phyloP scores from a whole-genome alignment of 2,113 vertebrate species.

The Lepidothrix coronata region DNA sequence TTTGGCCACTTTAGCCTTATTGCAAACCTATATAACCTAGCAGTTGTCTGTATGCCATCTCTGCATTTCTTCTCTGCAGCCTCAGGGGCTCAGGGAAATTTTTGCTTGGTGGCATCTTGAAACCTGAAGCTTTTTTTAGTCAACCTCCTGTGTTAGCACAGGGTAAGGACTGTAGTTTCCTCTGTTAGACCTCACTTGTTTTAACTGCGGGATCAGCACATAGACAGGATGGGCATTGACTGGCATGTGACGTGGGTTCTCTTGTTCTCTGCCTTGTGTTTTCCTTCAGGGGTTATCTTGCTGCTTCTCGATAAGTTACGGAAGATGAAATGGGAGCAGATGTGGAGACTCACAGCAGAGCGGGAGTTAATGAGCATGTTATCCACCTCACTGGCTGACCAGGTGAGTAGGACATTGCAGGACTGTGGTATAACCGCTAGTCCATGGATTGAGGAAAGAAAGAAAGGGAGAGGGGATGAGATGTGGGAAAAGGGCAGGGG shows the following conservation, averaged over 20 bases:
- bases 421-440: neutral
- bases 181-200: neutral
- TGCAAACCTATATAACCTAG: neutral
- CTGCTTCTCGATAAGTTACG: slow-evolving; percentile 92
- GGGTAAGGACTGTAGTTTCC: neutral
- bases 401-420: slow-evolving; percentile 74
- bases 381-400: slow-evolving; percentile 95
- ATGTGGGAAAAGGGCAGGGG: neutral
- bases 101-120: neutral
- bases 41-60: neutral
- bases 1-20: neutral
- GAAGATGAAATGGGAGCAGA: slow-evolving; percentile 99
- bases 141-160: neutral
- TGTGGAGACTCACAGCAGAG: slow-evolving; percentile 97
- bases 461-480: neutral
- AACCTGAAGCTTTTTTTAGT: neutral
- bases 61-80: neutral
- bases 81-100: neutral
- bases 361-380: slow-evolving; percentile 98
- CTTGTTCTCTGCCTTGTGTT: neutral
- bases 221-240: neutral
- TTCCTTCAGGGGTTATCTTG: slow-evolving; percentile 88
- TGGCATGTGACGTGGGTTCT: neutral
- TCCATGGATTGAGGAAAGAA: neutral
- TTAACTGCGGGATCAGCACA: neutral